Base-by-base conservation (phyloP, 2,888 invertebrate genomes). In the Tetragonula carbonaria region DNA sequence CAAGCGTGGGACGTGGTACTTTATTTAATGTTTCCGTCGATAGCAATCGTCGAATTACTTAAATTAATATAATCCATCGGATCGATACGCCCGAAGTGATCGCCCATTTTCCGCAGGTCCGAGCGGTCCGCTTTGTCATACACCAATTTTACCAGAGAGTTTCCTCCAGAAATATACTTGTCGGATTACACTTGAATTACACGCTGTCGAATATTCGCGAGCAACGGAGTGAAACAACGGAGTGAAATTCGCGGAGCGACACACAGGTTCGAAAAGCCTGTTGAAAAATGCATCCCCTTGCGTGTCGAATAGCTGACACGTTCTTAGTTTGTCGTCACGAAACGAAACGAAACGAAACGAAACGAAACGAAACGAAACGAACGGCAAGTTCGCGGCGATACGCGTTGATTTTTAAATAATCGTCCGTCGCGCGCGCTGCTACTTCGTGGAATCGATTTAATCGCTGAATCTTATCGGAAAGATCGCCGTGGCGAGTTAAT, bases 11-110 rank as follows among this genome's bases (percentile, higher is more conserved):
- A 78, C 85, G 73, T 80, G 86, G 84, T 88, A 87, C 86, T 92
- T 92, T 92, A 92, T 93, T 93, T 93, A 92, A 93, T 93, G 88
- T 86, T 88, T 88, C 87, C 88, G 87, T 74, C 80, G 90, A 91
- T 91, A 88, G 87, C 86, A 84, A 92, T 92, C 92, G 86, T 79
- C 85, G 71, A 89, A 88, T 91, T 91, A 90, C 90, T 90, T 90
- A 89, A 91, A 91, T 91, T 91, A 90, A 91, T 90, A 86, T 79
- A 79, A 80, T 79, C 75, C 80, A 73, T 57, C 78, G 73, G 81
- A 87, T 88, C 88, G 89, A 88, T 87, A 66, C 62, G 16, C 63
- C 73, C 82, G 76, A 88, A 88, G 28, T 88, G 86, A 86, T 87
- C 82, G 28, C 82, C 80, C 57, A 55, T 13, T 59, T 51, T 28